phyloP scores from a whole-genome alignment of 2,888 invertebrate species.

The Chrysopilus asiliformis region DNA sequence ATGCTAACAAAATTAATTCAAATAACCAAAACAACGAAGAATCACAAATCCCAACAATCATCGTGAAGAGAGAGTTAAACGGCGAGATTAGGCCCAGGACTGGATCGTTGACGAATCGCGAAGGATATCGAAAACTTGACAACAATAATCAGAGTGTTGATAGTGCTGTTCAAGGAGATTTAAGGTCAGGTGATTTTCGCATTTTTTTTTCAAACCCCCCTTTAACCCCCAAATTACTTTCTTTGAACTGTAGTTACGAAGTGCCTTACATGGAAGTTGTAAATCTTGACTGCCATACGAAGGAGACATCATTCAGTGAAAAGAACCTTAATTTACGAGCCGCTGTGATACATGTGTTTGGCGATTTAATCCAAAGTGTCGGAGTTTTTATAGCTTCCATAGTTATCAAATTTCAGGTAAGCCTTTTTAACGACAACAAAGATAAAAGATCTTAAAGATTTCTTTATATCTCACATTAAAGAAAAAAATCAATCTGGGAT shows the following conservation, averaged over 20 bases:
- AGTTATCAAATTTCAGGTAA: slow-evolving; percentile 67
- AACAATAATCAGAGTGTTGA: slow-evolving; percentile 2
- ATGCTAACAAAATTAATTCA: slow-evolving; percentile 2
- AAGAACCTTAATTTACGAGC: slow-evolving; percentile 68
- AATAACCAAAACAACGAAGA: too few species aligned
- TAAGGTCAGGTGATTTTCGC: slow-evolving; percentile 6
- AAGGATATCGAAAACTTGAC: background rate
- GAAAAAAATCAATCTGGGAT: too few species aligned
- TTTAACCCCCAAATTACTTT: background rate
- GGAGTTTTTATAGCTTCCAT: slow-evolving; percentile 75
- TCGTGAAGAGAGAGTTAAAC: background rate
- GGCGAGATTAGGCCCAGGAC: background rate
- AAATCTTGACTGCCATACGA: background rate
- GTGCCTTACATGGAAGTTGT: background rate
- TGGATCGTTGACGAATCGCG: background rate
- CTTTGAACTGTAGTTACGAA: background rate
- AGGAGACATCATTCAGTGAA: slow-evolving; percentile 9
- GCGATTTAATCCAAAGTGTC: slow-evolving; percentile 77
- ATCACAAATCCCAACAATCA: background rate
- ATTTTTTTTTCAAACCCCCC: too few species aligned
- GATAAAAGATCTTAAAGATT: too few species aligned
- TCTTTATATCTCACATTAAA: too few species aligned
- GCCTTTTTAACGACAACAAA: too few species aligned
- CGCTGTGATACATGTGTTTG: slow-evolving; percentile 78
- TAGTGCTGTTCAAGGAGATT: slow-evolving; percentile 12